Conservation (phyloP, 2,888 invertebrate genomes). For the Disparrhopalites patrizii region DNA sequence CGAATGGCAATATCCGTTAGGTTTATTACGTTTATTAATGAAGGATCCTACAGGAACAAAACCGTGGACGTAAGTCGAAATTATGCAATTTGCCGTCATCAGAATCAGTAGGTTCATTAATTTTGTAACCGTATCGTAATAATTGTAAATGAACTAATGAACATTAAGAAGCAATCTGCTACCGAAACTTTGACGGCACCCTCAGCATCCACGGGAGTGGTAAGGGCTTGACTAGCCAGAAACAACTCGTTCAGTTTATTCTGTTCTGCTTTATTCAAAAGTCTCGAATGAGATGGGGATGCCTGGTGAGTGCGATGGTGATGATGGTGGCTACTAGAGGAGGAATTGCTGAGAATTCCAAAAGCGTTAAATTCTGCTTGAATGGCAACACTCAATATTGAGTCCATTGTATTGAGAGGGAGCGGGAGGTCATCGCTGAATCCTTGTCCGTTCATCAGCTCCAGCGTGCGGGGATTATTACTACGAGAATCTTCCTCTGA, state of each 20-base stretch:
- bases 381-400: conserved; percentile 78
- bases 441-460: neutral
- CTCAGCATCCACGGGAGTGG: conserved; percentile 79
- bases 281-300: conserved; percentile 48
- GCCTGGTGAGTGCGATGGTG: neutral
- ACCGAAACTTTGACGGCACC: conserved; percentile 43
- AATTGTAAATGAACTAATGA: too few species aligned
- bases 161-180: conserved; percentile 3
- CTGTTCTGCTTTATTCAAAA: conserved; percentile 74
- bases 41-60: conserved; percentile 51
- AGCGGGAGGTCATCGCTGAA: conserved; percentile 3
- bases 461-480: neutral
- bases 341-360: conserved; percentile 58
- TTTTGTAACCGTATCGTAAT: too few species aligned
- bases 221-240: conserved; percentile 77
- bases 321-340: conserved; percentile 48
- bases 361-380: conserved; percentile 77
- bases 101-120: too few species aligned
- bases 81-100: too few species aligned
- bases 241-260: conserved; percentile 79
- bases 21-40: conserved; percentile 78
- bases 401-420: conserved; percentile 62
- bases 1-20: conserved; percentile 88
- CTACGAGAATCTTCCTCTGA: conserved; percentile 1
- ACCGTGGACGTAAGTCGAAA: too few species aligned